phyloP scores from a whole-genome alignment of 2,888 invertebrate species.

The Blomia tropicalis region DNA sequence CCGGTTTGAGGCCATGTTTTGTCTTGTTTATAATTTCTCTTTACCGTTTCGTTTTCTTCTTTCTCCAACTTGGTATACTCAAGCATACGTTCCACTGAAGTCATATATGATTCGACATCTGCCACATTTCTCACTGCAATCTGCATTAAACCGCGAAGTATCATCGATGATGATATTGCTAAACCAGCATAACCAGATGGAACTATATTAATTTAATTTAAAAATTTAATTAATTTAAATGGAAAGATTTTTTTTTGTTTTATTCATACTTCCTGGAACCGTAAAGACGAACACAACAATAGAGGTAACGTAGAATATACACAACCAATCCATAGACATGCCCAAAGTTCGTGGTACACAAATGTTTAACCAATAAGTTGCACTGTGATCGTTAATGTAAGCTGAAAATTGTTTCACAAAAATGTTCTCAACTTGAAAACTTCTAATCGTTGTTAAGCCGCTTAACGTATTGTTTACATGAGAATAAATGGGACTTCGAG shows the following conservation, averaged over 20 bases:
- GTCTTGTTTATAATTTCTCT: conserved; percentile 16
- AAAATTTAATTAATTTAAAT: background rate
- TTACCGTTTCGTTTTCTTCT: conserved; percentile 42
- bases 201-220: background rate
- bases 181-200: conserved; percentile 52
- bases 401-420: conserved; percentile 42
- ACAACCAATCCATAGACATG: conserved; percentile 37
- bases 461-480: conserved; percentile 31
- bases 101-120: conserved; percentile 39
- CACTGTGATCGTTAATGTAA: conserved; percentile 55
- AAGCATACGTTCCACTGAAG: conserved; percentile 57
- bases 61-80: conserved; percentile 62
- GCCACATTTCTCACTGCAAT: conserved; percentile 42
- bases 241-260: background rate
- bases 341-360: conserved; percentile 80
- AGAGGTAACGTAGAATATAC: conserved; percentile 19
- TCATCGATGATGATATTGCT: conserved; percentile 49
- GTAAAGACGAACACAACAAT: conserved; percentile 21
- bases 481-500: conserved; percentile 31
- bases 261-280: background rate
- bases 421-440: conserved; percentile 57
- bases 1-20: conserved; percentile 15
- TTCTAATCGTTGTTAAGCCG: conserved; percentile 30
- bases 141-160: conserved; percentile 41
- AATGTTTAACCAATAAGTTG: conserved; percentile 77